Conservation (phyloP, 2,888 invertebrate genomes). For the Lithophane ornitopus region DNA sequence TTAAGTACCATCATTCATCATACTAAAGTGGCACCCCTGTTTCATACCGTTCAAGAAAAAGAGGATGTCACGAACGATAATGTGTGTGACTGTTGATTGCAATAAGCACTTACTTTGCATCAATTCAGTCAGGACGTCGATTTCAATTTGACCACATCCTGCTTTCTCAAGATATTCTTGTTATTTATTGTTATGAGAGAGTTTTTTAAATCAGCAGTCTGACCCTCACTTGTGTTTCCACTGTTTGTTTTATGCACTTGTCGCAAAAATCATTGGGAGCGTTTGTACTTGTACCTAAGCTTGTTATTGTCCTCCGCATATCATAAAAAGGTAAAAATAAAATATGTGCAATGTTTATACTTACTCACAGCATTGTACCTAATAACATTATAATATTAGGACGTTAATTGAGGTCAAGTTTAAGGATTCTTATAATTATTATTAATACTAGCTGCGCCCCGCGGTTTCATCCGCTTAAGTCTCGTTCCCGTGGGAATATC, state of each 20-base stretch:
- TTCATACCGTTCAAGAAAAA: conserved; percentile 75
- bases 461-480: too few relatives aligned
- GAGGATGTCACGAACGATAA: conserved; percentile 84
- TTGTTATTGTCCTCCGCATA: conserved; percentile 13
- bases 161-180: conserved; percentile 85
- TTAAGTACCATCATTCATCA: conserved; percentile 43
- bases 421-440: not conserved
- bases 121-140: conserved; percentile 87
- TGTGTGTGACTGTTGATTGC: conserved; percentile 85
- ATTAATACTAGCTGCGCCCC: too few relatives aligned
- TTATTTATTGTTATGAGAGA: conserved; percentile 74
- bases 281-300: conserved; percentile 7
- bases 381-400: not conserved
- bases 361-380: conserved; percentile 7
- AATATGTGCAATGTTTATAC: conserved; percentile 21
- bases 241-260: conserved; percentile 30
- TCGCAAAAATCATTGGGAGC: conserved; percentile 6
- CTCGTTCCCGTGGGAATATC: too few relatives aligned
- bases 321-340: conserved; percentile 17
- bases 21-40: conserved; percentile 71
- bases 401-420: not conserved
- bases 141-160: conserved; percentile 89
- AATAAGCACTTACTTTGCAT: conserved; percentile 87
- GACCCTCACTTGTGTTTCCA: conserved; percentile 52
- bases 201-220: conserved; percentile 64